Percentiles rank a stretch among this genome's conserved stretches.
phyloP scores from a whole-genome alignment of 2,888 invertebrate genomes.

The Bhutanitis thaidina region DNA sequence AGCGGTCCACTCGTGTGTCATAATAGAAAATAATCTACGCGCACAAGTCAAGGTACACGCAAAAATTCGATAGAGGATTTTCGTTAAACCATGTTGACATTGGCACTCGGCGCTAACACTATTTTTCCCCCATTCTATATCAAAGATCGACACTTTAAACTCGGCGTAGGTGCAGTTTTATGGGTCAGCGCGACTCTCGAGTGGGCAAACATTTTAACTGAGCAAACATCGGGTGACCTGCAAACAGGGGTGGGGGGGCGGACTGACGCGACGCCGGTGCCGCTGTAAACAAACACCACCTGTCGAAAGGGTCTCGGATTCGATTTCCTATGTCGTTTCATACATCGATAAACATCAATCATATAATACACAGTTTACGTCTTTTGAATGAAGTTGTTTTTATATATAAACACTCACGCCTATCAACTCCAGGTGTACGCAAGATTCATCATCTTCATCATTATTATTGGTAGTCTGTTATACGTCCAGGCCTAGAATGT shows the following conservation, averaged over 20 bases:
- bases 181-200: conserved; percentile 40
- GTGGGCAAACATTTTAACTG: conserved; percentile 66
- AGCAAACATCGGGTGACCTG: conserved; percentile 55
- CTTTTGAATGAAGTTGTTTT: too few species aligned
- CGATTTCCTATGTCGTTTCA: conserved; percentile 1
- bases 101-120: conserved; percentile 14
- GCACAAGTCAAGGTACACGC: neutral
- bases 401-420: too few species aligned
- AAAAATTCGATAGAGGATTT: neutral
- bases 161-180: conserved; percentile 28
- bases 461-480: too few species aligned
- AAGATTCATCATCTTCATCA: too few species aligned
- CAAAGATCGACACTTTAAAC: conserved; percentile 29
- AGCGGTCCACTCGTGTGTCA: too few species aligned
- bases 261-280: conserved; percentile 6
- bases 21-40: neutral
- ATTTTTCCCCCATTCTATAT: conserved; percentile 21
- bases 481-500: too few species aligned
- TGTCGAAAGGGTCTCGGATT: conserved; percentile 15
- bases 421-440: too few species aligned
- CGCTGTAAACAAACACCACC: conserved; percentile 28
- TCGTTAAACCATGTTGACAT: conserved; percentile 19
- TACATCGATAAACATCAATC: too few species aligned
- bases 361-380: too few species aligned
- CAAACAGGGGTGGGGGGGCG: conserved; percentile 27